These are phyloP conservation scores for Bimastos eiseni DNA, from an alignment of 2,888 invertebrate species.

Conservation along the genomic window DNA sequence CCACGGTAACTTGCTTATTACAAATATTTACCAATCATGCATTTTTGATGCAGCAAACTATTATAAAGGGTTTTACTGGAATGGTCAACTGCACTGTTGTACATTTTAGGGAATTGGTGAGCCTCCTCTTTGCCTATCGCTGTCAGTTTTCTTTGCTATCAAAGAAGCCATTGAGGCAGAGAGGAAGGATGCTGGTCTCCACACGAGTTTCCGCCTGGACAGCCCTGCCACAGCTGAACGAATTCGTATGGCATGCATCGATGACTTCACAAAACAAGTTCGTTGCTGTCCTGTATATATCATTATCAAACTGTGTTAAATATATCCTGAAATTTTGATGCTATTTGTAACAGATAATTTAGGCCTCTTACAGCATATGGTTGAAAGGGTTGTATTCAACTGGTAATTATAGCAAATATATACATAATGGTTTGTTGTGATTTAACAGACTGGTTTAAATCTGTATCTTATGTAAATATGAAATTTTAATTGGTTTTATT, in stretches of 20 bases:
- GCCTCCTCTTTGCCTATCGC: constrained; percentile 87
- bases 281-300: constrained; percentile 76
- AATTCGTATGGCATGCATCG: constrained; percentile 80
- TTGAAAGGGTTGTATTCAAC: constrained; percentile 67
- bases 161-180: constrained; percentile 79
- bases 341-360: not conserved
- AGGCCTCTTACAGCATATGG: not conserved
- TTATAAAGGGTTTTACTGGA: not conserved
- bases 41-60: not conserved
- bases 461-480: too few species aligned
- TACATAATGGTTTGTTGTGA: not conserved
- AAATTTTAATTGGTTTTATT: not conserved
- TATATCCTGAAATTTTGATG: not conserved
- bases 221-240: constrained; percentile 86
- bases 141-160: constrained; percentile 86
- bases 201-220: constrained; percentile 66
- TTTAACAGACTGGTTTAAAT: not conserved
- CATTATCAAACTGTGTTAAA: constrained; percentile 64
- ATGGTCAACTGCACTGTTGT: too few species aligned
- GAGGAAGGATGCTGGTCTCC: constrained; percentile 72
- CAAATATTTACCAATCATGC: not conserved
- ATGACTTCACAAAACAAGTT: constrained; percentile 52
- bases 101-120: constrained; percentile 83
- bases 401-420: constrained; percentile 66
- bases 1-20: not conserved